phyloP scores from a whole-genome alignment of 1,140 invertebrate species.

The Asobara japonica region DNA sequence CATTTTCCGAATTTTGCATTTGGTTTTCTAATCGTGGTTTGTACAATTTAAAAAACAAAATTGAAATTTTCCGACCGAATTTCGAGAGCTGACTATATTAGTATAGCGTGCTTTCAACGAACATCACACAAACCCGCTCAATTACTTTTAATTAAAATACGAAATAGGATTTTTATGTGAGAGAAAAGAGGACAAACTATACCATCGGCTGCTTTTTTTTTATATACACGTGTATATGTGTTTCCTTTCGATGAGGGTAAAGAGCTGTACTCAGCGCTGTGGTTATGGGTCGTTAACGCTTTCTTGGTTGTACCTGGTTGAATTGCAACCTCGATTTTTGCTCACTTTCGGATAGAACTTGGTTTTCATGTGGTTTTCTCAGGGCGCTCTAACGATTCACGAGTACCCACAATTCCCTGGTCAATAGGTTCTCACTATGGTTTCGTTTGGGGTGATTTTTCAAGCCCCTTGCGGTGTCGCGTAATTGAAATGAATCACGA shows the following conservation, averaged over 20 bases:
- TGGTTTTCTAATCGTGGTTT: too few relatives aligned
- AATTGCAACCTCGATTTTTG: background rate
- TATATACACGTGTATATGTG: background rate
- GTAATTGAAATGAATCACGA: too few relatives aligned
- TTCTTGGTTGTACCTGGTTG: slow-evolving; percentile 5
- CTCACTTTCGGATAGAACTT: background rate
- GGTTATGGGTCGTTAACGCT: slow-evolving; percentile 12
- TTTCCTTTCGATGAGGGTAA: slow-evolving; percentile 1
- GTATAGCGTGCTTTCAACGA: too few relatives aligned
- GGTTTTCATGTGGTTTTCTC: background rate
- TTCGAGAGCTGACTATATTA: too few relatives aligned
- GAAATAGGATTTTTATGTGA: background rate
- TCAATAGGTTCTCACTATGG: too few relatives aligned
- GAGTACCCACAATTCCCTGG: background rate
- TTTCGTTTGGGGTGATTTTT: too few relatives aligned
- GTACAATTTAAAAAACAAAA: too few relatives aligned
- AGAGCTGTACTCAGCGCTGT: slow-evolving; percentile 1
- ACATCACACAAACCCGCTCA: too few relatives aligned
- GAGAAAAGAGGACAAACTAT: background rate
- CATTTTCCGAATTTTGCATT: too few relatives aligned
- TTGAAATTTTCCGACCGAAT: too few relatives aligned
- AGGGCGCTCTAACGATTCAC: background rate
- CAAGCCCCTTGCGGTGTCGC: too few relatives aligned
- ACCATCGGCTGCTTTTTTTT: background rate
- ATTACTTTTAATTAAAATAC: slow-evolving; percentile 8